Evolutionary conservation across 2,797 vertebrate species (phyloP).

Genomic region (Sebastes taczanowskii): DNA sequence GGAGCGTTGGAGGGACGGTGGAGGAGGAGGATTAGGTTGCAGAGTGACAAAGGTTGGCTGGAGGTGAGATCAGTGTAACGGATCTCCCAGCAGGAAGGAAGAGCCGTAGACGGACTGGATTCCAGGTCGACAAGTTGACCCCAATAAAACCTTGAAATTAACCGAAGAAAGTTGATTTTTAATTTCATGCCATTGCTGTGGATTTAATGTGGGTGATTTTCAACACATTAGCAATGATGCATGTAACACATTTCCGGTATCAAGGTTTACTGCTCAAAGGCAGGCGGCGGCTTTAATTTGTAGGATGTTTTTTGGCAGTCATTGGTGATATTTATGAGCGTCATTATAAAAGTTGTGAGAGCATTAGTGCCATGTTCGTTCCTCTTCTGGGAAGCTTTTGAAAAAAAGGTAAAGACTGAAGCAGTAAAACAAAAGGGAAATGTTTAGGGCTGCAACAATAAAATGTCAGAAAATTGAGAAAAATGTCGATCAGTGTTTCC

Average conservation of each 20-base stretch:
- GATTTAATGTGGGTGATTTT: background rate
- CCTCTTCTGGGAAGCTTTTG: background rate
- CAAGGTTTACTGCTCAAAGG: background rate
- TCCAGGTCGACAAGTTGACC: conserved; percentile 22
- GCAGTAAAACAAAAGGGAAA: background rate
- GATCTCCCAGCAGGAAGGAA: conserved; percentile 66
- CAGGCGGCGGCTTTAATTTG: background rate
- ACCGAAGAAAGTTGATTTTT: background rate
- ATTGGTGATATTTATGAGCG: conserved; percentile 26
- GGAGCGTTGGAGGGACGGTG: background rate
- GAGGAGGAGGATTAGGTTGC: conserved; percentile 57
- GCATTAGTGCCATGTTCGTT: background rate
- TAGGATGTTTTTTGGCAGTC: background rate
- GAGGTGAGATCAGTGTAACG: conserved; percentile 67
- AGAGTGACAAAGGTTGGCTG: conserved; percentile 63
- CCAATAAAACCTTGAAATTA: background rate
- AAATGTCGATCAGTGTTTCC: too few species aligned
- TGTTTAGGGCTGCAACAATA: background rate
- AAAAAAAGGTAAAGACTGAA: background rate
- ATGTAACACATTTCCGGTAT: background rate
- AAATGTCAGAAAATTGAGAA: too few species aligned
- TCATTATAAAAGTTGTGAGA: background rate
- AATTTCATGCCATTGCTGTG: background rate
- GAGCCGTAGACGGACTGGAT: conserved; percentile 24
- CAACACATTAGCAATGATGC: background rate